phyloP scores from a whole-genome alignment of 2,797 vertebrate species.

The Varecia variegata region DNA sequence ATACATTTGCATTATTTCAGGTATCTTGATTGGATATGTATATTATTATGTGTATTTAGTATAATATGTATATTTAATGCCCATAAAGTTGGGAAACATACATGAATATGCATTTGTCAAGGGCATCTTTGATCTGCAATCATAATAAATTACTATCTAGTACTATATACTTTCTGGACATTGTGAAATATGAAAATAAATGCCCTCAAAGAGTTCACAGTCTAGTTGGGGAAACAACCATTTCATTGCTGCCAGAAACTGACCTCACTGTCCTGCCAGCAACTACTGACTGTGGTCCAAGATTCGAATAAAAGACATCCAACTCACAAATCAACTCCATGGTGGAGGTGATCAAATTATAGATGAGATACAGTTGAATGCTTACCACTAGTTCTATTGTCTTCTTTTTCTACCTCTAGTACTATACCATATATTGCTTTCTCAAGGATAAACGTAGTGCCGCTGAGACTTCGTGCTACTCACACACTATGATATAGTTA shows the following conservation, averaged over 20 bases:
- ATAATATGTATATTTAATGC: not conserved
- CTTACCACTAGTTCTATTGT: not conserved
- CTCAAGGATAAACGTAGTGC: not conserved
- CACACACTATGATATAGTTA: not conserved
- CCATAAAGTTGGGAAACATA: not conserved
- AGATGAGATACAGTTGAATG: not conserved
- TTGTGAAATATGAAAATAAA: conserved; percentile 13
- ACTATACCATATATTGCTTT: not conserved
- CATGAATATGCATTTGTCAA: not conserved
- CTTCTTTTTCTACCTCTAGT: not conserved
- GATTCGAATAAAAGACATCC: conserved; percentile 49
- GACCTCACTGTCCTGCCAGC: conserved; percentile 31
- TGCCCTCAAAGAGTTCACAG: conserved; percentile 37
- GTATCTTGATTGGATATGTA: not conserved
- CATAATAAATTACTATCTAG: not conserved
- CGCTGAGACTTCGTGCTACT: not conserved
- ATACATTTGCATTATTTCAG: not conserved
- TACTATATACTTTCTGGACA: conserved; percentile 12
- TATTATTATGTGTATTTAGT: not conserved
- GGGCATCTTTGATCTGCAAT: not conserved
- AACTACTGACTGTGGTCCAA: conserved; percentile 43
- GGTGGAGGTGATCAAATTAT: not conserved
- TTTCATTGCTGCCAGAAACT: conserved; percentile 56
- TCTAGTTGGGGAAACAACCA: not conserved
- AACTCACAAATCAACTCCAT: conserved; percentile 23